phyloP scores from a whole-genome alignment of 2,888 invertebrate species.

The Leptinotarsa rubiginosa region DNA sequence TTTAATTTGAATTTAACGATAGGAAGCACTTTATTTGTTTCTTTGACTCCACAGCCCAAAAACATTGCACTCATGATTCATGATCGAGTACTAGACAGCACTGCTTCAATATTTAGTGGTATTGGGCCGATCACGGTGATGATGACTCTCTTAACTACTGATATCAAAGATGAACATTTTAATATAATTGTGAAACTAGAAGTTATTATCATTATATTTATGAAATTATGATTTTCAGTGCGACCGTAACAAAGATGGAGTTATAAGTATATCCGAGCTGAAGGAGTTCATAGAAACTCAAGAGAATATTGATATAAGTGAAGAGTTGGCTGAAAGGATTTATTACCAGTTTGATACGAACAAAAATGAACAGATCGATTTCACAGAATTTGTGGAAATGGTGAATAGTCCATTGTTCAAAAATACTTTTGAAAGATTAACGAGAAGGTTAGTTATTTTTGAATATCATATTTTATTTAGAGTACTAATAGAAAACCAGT shows the following conservation, averaged over 20 bases:
- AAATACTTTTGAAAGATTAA: constrained; percentile 32
- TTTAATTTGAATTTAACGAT: too few relatives aligned
- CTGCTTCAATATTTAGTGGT: too few relatives aligned
- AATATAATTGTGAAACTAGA: too few relatives aligned
- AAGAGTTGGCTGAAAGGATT: constrained; percentile 69
- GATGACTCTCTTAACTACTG: too few relatives aligned
- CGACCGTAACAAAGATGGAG: constrained; percentile 79
- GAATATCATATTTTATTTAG: not conserved
- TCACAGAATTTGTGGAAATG: constrained; percentile 79
- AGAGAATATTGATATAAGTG: constrained; percentile 65
- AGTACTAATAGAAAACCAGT: too few relatives aligned
- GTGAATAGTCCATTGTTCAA: constrained; percentile 70
- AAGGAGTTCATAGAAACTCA: constrained; percentile 72
- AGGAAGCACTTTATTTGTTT: too few relatives aligned
- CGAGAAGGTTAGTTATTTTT: constrained; percentile 31
- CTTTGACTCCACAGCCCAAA: too few relatives aligned
- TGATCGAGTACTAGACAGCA: too few relatives aligned
- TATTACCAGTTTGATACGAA: constrained; percentile 76
- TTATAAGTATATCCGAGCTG: constrained; percentile 76
- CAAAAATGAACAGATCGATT: constrained; percentile 76
- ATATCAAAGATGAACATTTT: too few relatives aligned
- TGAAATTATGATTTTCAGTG: constrained; percentile 69
- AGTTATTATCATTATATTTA: not conserved
- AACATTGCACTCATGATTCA: too few relatives aligned
- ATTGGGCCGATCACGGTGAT: too few relatives aligned